Evolutionary conservation across 2,888 invertebrate species (phyloP).

Genomic region (Clivina fossor): DNA sequence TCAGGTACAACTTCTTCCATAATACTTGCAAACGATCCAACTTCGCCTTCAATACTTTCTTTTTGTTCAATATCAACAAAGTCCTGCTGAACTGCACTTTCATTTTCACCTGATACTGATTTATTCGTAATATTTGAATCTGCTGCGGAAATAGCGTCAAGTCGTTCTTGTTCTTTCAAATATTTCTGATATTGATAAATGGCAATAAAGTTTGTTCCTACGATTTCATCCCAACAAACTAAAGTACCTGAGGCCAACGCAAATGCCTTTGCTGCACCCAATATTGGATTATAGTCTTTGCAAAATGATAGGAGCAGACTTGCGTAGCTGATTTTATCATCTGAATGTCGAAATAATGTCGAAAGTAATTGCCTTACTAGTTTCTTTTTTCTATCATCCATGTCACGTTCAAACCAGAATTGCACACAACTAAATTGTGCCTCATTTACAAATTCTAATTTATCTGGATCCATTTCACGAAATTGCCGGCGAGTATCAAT

Average conservation of each 20-base stretch:
- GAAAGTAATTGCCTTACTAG: conserved; percentile 61
- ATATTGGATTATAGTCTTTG: conserved; percentile 57
- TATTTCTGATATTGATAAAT: conserved; percentile 34
- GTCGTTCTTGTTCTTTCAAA: conserved; percentile 16
- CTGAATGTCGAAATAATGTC: conserved; percentile 57
- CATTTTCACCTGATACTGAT: conserved; percentile 39
- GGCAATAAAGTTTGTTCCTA: conserved; percentile 57
- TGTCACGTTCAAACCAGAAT: conserved; percentile 54
- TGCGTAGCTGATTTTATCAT: conserved; percentile 61
- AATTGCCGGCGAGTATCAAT: conserved; percentile 56
- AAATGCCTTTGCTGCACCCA: conserved; percentile 62
- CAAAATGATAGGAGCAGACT: conserved; percentile 65
- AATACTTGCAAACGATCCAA: background rate
- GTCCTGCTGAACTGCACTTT: too few species aligned
- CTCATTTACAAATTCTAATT: conserved; percentile 48
- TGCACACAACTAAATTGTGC: conserved; percentile 48
- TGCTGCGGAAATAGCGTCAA: background rate
- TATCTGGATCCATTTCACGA: conserved; percentile 54
- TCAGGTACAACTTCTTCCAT: conserved; percentile 12
- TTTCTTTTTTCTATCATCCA: too few species aligned
- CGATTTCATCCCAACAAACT: conserved; percentile 54
- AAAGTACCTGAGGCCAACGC: conserved; percentile 59
- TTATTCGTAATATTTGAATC: conserved; percentile 32
- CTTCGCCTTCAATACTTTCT: background rate
- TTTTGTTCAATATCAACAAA: background rate